Base-by-base conservation (phyloP, 2,113 vertebrate genomes). In the Chloroceryle aenea region DNA sequence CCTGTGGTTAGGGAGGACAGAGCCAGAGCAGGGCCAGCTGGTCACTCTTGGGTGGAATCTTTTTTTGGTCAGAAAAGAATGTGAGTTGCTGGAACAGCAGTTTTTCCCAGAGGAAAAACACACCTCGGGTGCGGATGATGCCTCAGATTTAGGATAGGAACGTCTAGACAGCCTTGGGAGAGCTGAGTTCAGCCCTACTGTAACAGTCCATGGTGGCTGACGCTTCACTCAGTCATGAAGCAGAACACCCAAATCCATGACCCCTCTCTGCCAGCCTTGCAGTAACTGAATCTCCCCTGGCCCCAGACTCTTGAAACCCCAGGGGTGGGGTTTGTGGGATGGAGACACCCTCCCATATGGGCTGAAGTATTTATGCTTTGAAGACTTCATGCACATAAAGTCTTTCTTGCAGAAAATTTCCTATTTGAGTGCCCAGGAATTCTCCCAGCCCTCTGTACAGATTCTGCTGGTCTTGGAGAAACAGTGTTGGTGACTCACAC, bases 141-240 rank as follows among this genome's bases (percentile, higher is more conserved):
- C 40, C 72, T 96, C 79, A 77, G 67, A 83, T 92, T 86, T 69
- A 73, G 72, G 72, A 86, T 25, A 59, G 63, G 63, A 90, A 95
- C 0, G 10, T 94, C 92, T 90, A 92, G 92, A 90, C 67, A 86
- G 58, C 7, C 40, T 52, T 16, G 17, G 58, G 69, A 92, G 8
- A 89, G 75, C 53, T 52, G 69, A 75, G 52, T 66, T 58, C 80
- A 92, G 56, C 36, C n/a, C 59, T 55, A 9, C 36, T 13, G 26
- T 34, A 47, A 68, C 0, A 86, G 68, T 14, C 47, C 26, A 17
- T 15, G 34, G 77, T 8, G 26, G 61, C 34, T 32, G 69, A 78
- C 30, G 36, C 55, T 34, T 90, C 56, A 23, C 59, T 48, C 0
- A 0, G 50, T 38, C 50, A 59, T 2, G 2, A 90, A 62, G 55